Conservation (phyloP, 2,888 invertebrate species). For the Aphodius sticticus region DNA sequence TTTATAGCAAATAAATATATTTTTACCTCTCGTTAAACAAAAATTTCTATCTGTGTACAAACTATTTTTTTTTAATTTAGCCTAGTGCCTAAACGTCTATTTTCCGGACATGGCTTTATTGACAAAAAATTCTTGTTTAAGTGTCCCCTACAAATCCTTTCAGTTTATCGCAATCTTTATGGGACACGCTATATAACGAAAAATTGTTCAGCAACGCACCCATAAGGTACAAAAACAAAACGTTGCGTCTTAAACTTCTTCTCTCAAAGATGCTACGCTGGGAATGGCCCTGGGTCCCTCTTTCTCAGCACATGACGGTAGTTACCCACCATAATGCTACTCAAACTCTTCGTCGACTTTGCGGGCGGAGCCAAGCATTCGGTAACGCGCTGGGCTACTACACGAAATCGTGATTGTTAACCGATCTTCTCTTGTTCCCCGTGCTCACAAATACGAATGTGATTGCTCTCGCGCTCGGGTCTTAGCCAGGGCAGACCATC, state of each 20-base stretch:
- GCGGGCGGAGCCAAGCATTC: background rate
- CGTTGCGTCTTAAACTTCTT: background rate
- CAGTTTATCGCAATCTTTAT: no score
- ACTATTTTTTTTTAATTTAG: no score
- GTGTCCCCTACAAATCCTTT: no score
- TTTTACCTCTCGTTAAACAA: no score
- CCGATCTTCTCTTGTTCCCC: slow-evolving; percentile 4
- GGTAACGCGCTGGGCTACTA: background rate
- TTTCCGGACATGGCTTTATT: no score
- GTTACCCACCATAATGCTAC: background rate
- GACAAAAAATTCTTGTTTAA: no score
- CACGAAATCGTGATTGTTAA: background rate
- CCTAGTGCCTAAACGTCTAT: no score
- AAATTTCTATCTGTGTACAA: no score
- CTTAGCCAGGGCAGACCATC: background rate
- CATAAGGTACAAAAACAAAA: slow-evolving; percentile 4
- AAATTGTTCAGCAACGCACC: background rate
- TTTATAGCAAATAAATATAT: no score
- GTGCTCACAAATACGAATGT: background rate
- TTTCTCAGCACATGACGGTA: background rate
- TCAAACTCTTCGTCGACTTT: background rate
- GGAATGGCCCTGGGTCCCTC: background rate
- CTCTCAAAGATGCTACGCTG: background rate
- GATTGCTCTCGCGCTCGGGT: background rate
- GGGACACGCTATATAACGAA: no score